Evolutionary conservation across 2,113 vertebrate genomes (phyloP), one percentile per base, ranked within the genome.

Genomic region (Okapia johnstoni): DNA sequence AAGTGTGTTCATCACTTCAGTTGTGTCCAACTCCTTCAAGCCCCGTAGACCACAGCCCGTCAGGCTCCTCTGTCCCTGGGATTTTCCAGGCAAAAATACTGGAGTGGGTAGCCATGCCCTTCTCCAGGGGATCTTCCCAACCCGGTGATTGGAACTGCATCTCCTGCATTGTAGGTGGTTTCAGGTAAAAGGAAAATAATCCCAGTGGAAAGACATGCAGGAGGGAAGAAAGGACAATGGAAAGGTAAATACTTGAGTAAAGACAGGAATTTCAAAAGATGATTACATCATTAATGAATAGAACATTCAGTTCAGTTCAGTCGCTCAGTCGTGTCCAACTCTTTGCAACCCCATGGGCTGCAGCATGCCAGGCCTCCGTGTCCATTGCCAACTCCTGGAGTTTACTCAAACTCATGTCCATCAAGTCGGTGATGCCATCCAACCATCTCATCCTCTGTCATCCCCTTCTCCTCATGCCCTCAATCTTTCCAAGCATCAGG

Each of bases 301-400:
- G 33, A 66, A 66, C 61, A 66, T n/a, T 66, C 61, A 66, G 61
- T 19, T 66, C 61, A 66, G 33, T 66, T 66, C 61, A 66, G 33
- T 66, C 0, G 0, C 61, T n/a, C 61, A n/a, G 33, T n/a, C 7
- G 2, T n/a, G 33, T n/a, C 61, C 2, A 1, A 66, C 61, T 66
- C 61, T 66, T 66, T 66, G 61, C 16, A n/a, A 3, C 61, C 16
- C 33, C 16, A 66, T 66, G 61, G 33, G n/a, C 16, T 19, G 16
- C 16, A 66, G 61, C 61, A 66, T 19, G 19, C n/a, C 66, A 21
- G 66, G n/a, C 5, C 19, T 70, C 19, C 66, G 17, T 36, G 66
- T 70, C 19, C n/a, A 21, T 36, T 9, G 21, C 66, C n/a, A 36
- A 36, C n/a, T 36, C n/a, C 66, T 23, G 9, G 17, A 70, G n/a